These are phyloP conservation scores for Agrenia bidenticulata DNA, from an alignment of 2,888 invertebrate species.

Conservation along the genomic window DNA sequence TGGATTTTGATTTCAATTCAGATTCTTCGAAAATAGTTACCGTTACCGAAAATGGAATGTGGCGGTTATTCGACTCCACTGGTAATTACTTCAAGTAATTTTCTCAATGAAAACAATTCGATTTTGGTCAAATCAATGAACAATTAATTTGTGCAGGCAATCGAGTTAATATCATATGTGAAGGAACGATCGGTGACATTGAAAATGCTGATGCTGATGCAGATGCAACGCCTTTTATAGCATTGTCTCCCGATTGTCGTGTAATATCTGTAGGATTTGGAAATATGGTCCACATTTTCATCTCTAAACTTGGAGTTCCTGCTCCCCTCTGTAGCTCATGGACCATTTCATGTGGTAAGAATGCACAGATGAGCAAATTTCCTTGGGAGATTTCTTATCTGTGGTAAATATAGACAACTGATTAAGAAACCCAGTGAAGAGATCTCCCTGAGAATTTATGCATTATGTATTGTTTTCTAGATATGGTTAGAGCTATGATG, in stretches of 20 bases:
- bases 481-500: conserved; percentile 66
- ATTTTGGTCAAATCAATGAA: not conserved
- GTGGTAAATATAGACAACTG: too few relatives aligned
- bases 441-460: not conserved
- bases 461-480: conserved; percentile 58
- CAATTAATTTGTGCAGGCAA: conserved; percentile 21
- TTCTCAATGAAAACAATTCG: not conserved
- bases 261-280: conserved; percentile 70
- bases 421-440: not conserved
- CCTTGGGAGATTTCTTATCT: too few relatives aligned
- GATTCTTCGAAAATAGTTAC: conserved; percentile 80
- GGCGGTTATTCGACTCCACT: conserved; percentile 82
- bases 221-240: conserved; percentile 16
- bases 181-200: conserved; percentile 17
- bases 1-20: conserved; percentile 76
- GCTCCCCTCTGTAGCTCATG: conserved; percentile 56
- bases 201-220: not conserved
- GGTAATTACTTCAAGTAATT: conserved; percentile 59
- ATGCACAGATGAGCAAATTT: not conserved
- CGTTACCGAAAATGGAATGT: conserved; percentile 83
- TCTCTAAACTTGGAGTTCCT: conserved; percentile 65
- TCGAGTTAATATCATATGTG: conserved; percentile 29
- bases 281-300: conserved; percentile 69
- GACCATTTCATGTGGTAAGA: conserved; percentile 8
- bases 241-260: conserved; percentile 37